A percentile compares a stretch with the other conserved stretches of the same genome.
Conservation (phyloP, 2,113 vertebrate species). For the Anguilla japonica region DNA sequence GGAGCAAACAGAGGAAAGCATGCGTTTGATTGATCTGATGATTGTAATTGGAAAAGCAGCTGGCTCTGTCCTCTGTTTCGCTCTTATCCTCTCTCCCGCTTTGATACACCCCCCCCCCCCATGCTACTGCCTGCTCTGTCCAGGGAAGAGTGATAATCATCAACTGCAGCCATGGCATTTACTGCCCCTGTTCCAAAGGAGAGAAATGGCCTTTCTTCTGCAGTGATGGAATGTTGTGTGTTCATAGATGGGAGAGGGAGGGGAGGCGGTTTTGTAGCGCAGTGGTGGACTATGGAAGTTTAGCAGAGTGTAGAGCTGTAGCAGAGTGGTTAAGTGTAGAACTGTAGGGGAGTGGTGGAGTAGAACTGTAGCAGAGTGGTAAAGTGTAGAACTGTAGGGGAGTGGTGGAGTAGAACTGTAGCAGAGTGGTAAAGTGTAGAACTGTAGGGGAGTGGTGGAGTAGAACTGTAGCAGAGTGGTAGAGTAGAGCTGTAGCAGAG, state of each 20-base stretch:
- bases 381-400: no score
- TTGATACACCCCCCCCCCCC: not conserved
- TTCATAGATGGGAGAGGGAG: not conserved
- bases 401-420: no score
- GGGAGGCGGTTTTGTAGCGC: not conserved
- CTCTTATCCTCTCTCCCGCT: not conserved
- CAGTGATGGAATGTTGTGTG: not conserved
- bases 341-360: no score
- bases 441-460: no score
- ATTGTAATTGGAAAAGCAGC: not conserved
- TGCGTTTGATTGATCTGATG: not conserved
- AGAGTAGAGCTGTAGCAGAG: no score
- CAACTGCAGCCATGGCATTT: not conserved
- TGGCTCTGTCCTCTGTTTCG: not conserved
- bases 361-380: no score
- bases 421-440: no score
- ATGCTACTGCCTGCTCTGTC: not conserved
- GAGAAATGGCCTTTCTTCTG: not conserved
- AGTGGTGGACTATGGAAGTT: not conserved
- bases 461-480: no score
- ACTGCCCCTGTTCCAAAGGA: not conserved
- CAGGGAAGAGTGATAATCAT: constrained; percentile 2
- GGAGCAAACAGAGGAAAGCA: not conserved
- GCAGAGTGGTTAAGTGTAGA: no score
- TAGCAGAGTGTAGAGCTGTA: not conserved